phyloP scores from a whole-genome alignment of 2,113 vertebrate species.

The Antechinus flavipes region DNA sequence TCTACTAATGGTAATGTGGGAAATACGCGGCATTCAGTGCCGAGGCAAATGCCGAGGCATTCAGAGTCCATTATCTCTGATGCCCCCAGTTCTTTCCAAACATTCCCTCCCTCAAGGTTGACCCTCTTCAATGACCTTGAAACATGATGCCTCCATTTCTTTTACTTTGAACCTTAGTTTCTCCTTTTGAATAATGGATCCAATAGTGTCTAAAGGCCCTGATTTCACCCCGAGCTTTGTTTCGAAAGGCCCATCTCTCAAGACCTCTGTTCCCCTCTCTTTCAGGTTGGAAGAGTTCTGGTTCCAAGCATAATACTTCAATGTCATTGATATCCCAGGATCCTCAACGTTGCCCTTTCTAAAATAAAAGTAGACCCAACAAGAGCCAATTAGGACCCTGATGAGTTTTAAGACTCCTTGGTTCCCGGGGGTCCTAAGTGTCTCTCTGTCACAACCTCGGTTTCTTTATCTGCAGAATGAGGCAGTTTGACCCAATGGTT shows the following conservation, averaged over 20 bases:
- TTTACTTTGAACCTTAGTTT: neutral
- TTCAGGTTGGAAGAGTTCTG: neutral
- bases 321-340: neutral
- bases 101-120: neutral
- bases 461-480: neutral
- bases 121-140: neutral
- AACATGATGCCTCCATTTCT: neutral
- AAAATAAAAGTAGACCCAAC: neutral
- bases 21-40: neutral
- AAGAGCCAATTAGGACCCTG: neutral
- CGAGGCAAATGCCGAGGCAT: too few relatives aligned
- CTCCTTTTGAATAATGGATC: too few relatives aligned
- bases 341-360: neutral
- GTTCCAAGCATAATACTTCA: neutral
- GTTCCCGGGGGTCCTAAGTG: neutral
- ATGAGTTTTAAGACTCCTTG: neutral
- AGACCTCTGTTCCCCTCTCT: neutral
- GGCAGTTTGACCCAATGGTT: neutral
- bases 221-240: neutral
- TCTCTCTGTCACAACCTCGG: neutral
- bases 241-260: neutral
- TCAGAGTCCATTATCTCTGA: neutral
- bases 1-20: neutral
- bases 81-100: neutral
- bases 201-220: neutral